Conservation (phyloP, 2,797 vertebrate species). For the Crocidura indochinensis region DNA sequence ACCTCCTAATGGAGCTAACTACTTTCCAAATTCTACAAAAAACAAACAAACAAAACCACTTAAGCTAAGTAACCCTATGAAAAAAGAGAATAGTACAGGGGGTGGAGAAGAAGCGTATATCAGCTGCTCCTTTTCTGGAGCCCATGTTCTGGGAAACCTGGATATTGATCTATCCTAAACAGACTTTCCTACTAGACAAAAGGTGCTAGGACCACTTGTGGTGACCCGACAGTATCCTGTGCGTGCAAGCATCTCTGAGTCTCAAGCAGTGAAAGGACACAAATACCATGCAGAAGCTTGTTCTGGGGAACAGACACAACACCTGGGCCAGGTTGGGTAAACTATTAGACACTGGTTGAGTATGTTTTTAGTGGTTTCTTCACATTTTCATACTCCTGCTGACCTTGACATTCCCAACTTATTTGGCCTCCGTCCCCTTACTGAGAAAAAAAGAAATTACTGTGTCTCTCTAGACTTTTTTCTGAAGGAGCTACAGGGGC, state of each 20-base stretch:
- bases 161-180: not conserved
- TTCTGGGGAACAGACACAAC: not conserved
- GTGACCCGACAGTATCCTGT: too few relatives aligned
- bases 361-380: not conserved
- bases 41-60: not conserved
- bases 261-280: not conserved
- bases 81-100: not conserved
- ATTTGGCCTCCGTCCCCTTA: too few relatives aligned
- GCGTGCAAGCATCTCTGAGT: not conserved
- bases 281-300: not conserved
- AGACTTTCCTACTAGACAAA: constrained; percentile 19
- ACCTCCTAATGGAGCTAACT: not conserved
- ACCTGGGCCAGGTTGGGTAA: not conserved
- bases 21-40: not conserved
- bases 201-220: too few relatives aligned
- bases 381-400: not conserved
- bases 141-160: not conserved
- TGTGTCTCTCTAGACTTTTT: too few relatives aligned
- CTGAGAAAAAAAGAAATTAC: too few relatives aligned
- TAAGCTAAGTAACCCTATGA: not conserved
- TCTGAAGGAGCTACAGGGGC: too few relatives aligned
- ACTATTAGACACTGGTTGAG: not conserved
- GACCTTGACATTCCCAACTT: too few relatives aligned
- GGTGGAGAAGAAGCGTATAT: not conserved
- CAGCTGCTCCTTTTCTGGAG: constrained; percentile 44